Percentiles rank a stretch among this genome's conserved stretches.
phyloP scores from a whole-genome alignment of 1,140 invertebrate genomes.

The Archegozetes longisetosus region DNA sequence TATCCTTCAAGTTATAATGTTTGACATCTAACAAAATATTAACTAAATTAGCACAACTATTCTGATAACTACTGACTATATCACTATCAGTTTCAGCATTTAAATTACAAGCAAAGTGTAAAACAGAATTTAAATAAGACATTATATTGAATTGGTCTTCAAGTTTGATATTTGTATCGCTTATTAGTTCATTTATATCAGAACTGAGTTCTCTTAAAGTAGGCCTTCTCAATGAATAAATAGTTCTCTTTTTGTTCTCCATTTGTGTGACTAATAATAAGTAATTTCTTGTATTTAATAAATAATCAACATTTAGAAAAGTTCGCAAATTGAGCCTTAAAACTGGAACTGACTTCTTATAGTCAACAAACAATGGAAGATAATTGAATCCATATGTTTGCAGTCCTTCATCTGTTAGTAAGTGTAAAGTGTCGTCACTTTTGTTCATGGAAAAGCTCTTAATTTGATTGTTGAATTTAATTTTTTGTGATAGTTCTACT shows the following conservation, averaged over 20 bases:
- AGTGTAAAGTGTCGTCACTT: not conserved
- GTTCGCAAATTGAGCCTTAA: not conserved
- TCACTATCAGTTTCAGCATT: not conserved
- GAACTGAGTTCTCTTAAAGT: not conserved
- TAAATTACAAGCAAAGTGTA: too few species aligned
- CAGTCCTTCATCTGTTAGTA: not conserved
- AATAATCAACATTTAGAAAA: not conserved
- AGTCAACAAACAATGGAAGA: not conserved
- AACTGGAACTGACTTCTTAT: not conserved
- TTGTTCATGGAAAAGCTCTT: not conserved
- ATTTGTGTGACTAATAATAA: not conserved
- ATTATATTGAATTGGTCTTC: not conserved
- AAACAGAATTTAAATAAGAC: not conserved
- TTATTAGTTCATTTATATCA: not conserved
- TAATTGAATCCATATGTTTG: not conserved
- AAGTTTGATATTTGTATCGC: not conserved
- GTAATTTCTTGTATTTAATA: not conserved
- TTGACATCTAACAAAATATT: not conserved
- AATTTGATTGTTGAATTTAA: not conserved
- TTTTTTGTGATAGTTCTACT: not conserved
- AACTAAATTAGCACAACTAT: not conserved
- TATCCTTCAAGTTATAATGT: not conserved
- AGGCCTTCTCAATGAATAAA: not conserved
- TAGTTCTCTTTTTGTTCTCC: not conserved
- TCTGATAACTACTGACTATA: not conserved